Evolutionary conservation across 2,113 vertebrate genomes (phyloP).

Genomic region (Corythornis madagascariensis): DNA sequence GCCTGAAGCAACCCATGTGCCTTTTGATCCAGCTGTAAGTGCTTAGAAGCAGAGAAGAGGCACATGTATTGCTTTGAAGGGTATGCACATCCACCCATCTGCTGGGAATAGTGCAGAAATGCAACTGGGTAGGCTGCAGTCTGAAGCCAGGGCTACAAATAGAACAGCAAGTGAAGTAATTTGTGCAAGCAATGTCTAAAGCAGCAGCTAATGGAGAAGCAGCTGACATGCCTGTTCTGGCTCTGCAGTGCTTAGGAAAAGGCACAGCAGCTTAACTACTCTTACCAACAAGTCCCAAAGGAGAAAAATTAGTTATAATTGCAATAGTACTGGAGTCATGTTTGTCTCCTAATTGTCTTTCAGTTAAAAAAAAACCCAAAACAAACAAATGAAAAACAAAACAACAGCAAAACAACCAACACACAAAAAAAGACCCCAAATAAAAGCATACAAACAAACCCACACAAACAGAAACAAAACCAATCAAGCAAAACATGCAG

Average conservation of each 20-base stretch:
- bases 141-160: neutral
- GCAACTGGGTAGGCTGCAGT: neutral
- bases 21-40: neutral
- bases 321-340: conserved; percentile 16
- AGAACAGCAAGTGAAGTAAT: neutral
- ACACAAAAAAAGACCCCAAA: neutral
- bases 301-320: conserved; percentile 48
- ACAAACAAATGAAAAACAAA: neutral
- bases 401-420: neutral
- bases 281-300: conserved; percentile 34
- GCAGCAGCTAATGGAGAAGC: neutral
- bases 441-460: no score
- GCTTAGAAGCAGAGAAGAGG: conserved; percentile 33
- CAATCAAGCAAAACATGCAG: neutral
- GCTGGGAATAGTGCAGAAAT: conserved; percentile 48
- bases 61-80: conserved; percentile 9
- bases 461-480: no score
- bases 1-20: conserved; percentile 20
- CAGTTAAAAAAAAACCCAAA: neutral
- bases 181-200: neutral
- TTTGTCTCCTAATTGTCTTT: conserved; percentile 53
- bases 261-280: conserved; percentile 35
- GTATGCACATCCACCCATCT: neutral
- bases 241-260: conserved; percentile 12
- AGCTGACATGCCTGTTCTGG: neutral